phyloP scores from a whole-genome alignment of 2,113 vertebrate genomes.

The Poecilia latipinna region DNA sequence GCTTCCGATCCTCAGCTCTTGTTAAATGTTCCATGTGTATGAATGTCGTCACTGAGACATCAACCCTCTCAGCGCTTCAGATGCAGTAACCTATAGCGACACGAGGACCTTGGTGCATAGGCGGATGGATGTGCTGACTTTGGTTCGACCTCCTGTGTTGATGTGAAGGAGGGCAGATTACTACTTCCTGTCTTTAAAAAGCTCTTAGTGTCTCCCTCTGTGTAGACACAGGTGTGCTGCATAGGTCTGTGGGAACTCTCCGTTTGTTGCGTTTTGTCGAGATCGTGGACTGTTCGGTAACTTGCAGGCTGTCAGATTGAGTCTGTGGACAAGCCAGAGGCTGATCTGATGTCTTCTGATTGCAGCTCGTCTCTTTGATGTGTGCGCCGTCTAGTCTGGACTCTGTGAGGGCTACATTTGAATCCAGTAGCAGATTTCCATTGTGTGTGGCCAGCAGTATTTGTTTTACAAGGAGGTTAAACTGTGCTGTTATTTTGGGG shows the following conservation, averaged over 20 bases:
- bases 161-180: background rate
- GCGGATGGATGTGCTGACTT: constrained; percentile 5
- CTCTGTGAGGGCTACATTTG: constrained; percentile 10
- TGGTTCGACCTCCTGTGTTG: constrained; percentile 9
- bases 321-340: constrained; percentile 6
- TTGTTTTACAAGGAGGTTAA: constrained; percentile 7
- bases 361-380: constrained; percentile 28
- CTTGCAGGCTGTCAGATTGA: constrained; percentile 16
- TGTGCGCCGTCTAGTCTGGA: constrained; percentile 31
- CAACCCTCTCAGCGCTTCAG: constrained; percentile 42
- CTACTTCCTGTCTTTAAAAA: background rate
- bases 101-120: background rate
- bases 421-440: constrained; percentile 4
- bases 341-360: constrained; percentile 39
- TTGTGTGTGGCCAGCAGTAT: background rate
- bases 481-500: background rate
- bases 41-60: constrained; percentile 63
- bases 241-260: constrained; percentile 1
- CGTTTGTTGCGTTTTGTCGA: constrained; percentile 18
- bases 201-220: background rate
- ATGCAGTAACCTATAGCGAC: constrained; percentile 9
- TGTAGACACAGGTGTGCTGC: background rate
- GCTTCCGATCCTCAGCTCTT: constrained; percentile 67
- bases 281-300: constrained; percentile 13
- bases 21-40: constrained; percentile 70